Base-by-base conservation (phyloP, 2,797 vertebrate species). In the Semotilus atromaculatus region DNA sequence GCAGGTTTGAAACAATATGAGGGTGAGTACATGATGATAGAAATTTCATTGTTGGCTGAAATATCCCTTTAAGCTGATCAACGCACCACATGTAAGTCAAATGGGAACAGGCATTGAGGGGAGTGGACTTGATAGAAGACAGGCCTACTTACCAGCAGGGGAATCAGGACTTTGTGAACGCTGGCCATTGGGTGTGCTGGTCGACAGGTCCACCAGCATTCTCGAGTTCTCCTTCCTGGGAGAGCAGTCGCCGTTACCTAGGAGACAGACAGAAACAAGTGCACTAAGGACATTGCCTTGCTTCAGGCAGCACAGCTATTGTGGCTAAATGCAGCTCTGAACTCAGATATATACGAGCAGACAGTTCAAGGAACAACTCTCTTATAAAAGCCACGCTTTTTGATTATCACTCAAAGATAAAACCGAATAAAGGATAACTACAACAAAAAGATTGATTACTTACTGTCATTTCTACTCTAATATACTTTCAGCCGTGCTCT, bases 181-280 rank as follows among this genome's bases (percentile, higher is more conserved):
- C 92, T 97, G 96, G 94, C 97, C 97, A 92, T 98, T 98, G 93
- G 96, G 95, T 92, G 97, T 95, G 94, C 93, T 95, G 91, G 95
- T 95, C 90, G 97, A 97, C 93, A 96, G 95, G 94, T 97, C 97
- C 89, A 94, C 96, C 92, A 96, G 95, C 96, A 98, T 97, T 94
- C 91, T 94, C 87, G 95, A 95, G 93, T 97, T 96, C 89, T 99
- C 97, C 93, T 97, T 97, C 93, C 96, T 95, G 78, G 98, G 97
- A 92, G 97, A 98, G 95, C 97, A 96, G 91, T 97, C 96, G 94
- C 97, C 97, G 94, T 99, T 96, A 94, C 95, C 96, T 96, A 91
- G 92, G 93, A 94, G 92, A 95, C 92, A 91, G 89, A 92, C 88
- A 91, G 88, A 93, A 91, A 92, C 87, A 93, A 85, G 84, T 82